Evolutionary conservation across 2,888 invertebrate genomes (phyloP), one percentile per base, ranked within the genome.

Genomic region (Mycalesis mineus): DNA sequence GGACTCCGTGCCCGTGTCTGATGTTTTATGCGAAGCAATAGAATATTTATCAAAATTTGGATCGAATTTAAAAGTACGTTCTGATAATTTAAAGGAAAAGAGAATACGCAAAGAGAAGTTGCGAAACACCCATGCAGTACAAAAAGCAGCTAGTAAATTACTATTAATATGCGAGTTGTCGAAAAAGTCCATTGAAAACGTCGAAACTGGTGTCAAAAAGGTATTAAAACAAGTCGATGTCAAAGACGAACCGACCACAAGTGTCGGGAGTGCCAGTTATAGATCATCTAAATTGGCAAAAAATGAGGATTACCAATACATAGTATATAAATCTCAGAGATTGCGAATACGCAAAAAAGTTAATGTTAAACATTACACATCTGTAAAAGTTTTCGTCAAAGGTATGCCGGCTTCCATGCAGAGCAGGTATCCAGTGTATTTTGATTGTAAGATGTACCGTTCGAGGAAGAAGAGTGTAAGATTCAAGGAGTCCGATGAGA

Each of bases 31-130:
- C 60, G 82, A 86, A 65, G 89, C 89, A 11, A 82, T 84, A 74
- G 87, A 86, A 65, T 90, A 89, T 76, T 75, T 90, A 61, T 74
- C 78, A n/a, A 90, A 84, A 70, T 76, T 90, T 3, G 90, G 90
- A 36, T 69, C 79, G 2, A 90, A 89, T 72, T 74, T 90, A 57
- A 76, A 80, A 39, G 68, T 73, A 50, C 80, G 89, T 37, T 83
- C 90, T 1, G 84, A 86, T 63, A 82, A 22, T 5, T 22, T 22
- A 5, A 84, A 77, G 62, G 77, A 82, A 36, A 87, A 84, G 61
- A 80, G 75, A 70, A 82, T 89, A 61, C 67, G 71, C 36, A 82
- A 75, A 67, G 78, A 77, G 7, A 87, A 82, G 54, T 67, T 90
- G 51, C 78, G 69, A 65, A 88, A 86, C 68, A 63, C 75, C 1